Evolutionary conservation across 1,140 invertebrate genomes (phyloP).

Genomic region (Dreissena polymorpha): DNA sequence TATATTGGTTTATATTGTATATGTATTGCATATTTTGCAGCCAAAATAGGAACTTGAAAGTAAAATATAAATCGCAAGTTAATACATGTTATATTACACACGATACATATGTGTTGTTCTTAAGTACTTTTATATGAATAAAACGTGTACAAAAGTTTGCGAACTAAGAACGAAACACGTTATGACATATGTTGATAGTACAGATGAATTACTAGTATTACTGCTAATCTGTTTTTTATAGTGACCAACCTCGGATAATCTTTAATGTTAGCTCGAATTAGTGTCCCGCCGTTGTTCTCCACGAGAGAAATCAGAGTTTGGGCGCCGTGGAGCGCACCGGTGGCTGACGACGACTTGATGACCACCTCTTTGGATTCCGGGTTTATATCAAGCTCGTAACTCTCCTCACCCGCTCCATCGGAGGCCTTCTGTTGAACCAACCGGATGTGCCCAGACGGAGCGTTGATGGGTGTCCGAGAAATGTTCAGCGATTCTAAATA

Average conservation of each 20-base stretch:
- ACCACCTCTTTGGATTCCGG: neutral
- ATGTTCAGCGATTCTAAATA: no score
- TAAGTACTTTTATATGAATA: no score
- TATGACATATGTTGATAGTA: no score
- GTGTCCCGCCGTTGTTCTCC: neutral
- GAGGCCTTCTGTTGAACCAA: neutral
- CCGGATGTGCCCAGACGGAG: neutral
- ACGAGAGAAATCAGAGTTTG: conserved; percentile 33
- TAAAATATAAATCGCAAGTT: no score
- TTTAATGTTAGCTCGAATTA: neutral
- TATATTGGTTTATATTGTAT: no score
- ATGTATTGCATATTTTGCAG: no score
- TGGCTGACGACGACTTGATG: neutral
- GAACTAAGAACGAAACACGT: no score
- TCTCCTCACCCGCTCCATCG: neutral
- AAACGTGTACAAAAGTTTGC: no score
- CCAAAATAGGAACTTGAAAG: no score
- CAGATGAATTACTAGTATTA: neutral
- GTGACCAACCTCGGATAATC: conserved; percentile 12
- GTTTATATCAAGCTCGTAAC: conserved; percentile 12
- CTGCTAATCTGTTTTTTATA: neutral
- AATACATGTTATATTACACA: no score
- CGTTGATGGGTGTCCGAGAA: no score
- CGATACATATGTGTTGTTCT: no score
- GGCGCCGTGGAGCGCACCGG: conserved; percentile 30